Percentiles rank a stretch among this genome's conserved stretches.
phyloP scores from a whole-genome alignment of 2,113 vertebrate genomes.

The Pollimyrus isidori region DNA sequence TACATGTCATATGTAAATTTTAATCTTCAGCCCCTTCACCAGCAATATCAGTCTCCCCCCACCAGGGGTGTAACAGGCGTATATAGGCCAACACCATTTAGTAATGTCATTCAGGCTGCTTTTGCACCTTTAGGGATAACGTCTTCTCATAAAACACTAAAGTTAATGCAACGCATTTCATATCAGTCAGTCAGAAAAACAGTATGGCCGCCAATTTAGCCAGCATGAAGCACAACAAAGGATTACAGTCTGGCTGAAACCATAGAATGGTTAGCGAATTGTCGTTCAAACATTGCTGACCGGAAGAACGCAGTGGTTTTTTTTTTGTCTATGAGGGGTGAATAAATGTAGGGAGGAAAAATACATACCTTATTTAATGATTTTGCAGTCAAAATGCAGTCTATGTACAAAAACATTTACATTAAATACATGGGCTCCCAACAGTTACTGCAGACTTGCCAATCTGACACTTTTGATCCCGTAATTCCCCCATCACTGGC shows the following conservation, averaged over 20 bases:
- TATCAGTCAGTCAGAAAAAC: neutral
- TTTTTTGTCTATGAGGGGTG: neutral
- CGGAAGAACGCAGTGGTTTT: neutral
- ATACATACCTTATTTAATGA: neutral
- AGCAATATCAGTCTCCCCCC: neutral
- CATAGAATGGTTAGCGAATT: neutral
- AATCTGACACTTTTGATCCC: neutral
- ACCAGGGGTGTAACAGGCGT: neutral
- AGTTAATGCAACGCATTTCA: neutral
- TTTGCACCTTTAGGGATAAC: neutral
- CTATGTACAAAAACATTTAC: constrained; percentile 63
- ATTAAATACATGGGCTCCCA: constrained; percentile 52
- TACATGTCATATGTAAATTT: neutral
- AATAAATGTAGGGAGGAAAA: neutral
- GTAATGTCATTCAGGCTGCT: neutral
- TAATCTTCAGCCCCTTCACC: neutral
- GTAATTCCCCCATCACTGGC: neutral
- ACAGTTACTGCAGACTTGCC: neutral
- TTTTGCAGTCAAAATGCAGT: constrained; percentile 20
- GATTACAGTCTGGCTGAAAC: neutral
- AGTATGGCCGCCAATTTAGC: neutral
- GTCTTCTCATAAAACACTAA: neutral
- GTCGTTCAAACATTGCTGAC: neutral
- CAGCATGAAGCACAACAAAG: neutral
- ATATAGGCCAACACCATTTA: neutral